Conservation (phyloP, 2,113 vertebrate species). For the Zosterops borbonicus region DNA sequence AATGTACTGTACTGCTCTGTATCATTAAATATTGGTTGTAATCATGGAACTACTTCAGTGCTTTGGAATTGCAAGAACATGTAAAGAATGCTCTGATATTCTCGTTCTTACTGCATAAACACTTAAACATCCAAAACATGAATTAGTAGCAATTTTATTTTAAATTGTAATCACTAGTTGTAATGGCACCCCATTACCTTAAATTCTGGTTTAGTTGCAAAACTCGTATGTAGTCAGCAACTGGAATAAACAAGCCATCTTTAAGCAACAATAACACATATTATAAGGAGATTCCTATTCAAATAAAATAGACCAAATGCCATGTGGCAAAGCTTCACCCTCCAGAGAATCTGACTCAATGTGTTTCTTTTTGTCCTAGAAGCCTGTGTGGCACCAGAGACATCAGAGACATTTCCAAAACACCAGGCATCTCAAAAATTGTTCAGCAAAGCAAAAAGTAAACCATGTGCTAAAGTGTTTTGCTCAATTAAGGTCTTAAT, state of each 20-base stretch:
- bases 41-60: neutral
- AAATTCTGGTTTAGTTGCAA: neutral
- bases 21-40: conserved; percentile 20
- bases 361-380: neutral
- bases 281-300: neutral
- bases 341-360: neutral
- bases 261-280: neutral
- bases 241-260: neutral
- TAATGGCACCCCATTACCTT: neutral
- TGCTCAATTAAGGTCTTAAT: neutral
- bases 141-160: conserved; percentile 4
- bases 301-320: neutral
- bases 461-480: neutral
- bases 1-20: conserved; percentile 33
- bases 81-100: neutral
- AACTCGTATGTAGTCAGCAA: neutral
- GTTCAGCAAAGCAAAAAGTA: neutral
- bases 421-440: neutral
- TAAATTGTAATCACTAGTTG: neutral
- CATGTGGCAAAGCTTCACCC: neutral
- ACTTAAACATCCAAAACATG: neutral
- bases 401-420: neutral
- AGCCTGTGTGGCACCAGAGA: neutral
- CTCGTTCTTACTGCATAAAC: neutral
- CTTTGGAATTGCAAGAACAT: neutral